Evolutionary conservation across 92 coral and sea anemone species (phyloP).

Genomic region (Anthopleura xanthogrammica): DNA sequence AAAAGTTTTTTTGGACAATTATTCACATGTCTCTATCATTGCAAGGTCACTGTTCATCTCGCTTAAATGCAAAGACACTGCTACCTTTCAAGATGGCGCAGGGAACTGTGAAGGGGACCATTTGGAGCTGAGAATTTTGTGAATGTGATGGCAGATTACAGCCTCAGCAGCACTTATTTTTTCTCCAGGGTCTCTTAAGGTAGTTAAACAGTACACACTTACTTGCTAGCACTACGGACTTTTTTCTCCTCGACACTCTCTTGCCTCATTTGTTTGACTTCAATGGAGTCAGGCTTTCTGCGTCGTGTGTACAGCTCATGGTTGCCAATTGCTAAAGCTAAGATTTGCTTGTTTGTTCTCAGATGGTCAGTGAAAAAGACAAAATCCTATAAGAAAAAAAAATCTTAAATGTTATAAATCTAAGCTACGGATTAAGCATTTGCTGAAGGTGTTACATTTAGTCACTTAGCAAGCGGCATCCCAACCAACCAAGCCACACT

Average conservation of each 20-base stretch:
- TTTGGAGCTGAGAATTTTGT: too few species aligned
- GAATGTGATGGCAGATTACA: too few species aligned
- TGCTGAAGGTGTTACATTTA: background rate
- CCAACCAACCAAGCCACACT: too few species aligned
- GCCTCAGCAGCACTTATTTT: too few species aligned
- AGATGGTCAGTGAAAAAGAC: constrained; percentile 85
- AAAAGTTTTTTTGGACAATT: too few species aligned
- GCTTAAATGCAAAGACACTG: too few species aligned
- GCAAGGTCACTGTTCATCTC: too few species aligned
- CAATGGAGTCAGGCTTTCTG: constrained; percentile 94
- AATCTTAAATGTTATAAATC: background rate
- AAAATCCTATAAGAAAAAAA: constrained; percentile 27
- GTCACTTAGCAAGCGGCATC: too few species aligned
- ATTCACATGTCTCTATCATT: too few species aligned
- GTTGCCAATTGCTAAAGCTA: constrained; percentile 83
- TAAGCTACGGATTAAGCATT: background rate
- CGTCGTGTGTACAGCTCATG: constrained; percentile 97
- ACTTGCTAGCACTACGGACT: constrained; percentile 51
- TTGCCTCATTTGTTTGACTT: constrained; percentile 95
- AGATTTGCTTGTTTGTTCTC: constrained; percentile 44
- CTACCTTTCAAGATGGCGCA: too few species aligned
- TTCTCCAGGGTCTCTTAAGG: too few species aligned
- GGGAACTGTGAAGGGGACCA: too few species aligned
- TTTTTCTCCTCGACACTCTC: constrained; percentile 79
- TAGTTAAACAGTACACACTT: background rate